Evolutionary conservation across 2,888 invertebrate genomes (phyloP).

Genomic region (Oegoconia quadripuncta): DNA sequence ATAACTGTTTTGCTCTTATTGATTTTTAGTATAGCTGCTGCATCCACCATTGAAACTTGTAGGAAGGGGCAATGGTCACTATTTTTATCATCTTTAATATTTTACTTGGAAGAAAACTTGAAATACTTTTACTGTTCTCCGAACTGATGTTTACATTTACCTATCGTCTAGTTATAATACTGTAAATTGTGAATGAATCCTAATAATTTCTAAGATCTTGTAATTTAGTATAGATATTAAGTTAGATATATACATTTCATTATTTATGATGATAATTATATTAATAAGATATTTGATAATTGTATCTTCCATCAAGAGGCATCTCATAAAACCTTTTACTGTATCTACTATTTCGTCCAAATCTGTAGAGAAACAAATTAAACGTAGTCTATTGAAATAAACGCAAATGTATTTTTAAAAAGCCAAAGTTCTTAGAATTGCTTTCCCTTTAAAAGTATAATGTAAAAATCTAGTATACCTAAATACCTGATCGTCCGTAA

Average conservation of each 20-base stretch:
- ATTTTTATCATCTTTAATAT: too few relatives aligned
- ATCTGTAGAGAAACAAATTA: constrained; percentile 33
- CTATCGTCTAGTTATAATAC: constrained; percentile 29
- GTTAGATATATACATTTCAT: constrained; percentile 38
- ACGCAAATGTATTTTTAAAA: constrained; percentile 32
- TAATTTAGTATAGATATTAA: constrained; percentile 28
- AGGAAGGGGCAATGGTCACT: too few relatives aligned
- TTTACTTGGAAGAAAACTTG: too few relatives aligned
- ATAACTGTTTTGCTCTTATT: too few relatives aligned
- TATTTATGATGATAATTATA: constrained; percentile 30
- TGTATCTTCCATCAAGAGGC: constrained; percentile 41
- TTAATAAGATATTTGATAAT: constrained; percentile 9
- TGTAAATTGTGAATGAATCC: constrained; percentile 68
- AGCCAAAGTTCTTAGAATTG: constrained; percentile 41
- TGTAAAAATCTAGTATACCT: too few relatives aligned
- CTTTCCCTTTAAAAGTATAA: too few relatives aligned
- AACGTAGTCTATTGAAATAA: constrained; percentile 36
- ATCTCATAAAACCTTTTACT: constrained; percentile 43
- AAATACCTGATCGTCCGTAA: constrained; percentile 35
- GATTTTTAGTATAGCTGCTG: too few relatives aligned
- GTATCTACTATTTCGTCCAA: constrained; percentile 37
- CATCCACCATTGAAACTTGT: too few relatives aligned
- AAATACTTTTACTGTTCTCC: constrained; percentile 18
- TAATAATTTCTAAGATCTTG: constrained; percentile 62
- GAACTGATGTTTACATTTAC: too few relatives aligned